These are phyloP conservation scores for Melolontha melolontha DNA, from an alignment of 2,888 invertebrate genomes.

Conservation along the genomic window DNA sequence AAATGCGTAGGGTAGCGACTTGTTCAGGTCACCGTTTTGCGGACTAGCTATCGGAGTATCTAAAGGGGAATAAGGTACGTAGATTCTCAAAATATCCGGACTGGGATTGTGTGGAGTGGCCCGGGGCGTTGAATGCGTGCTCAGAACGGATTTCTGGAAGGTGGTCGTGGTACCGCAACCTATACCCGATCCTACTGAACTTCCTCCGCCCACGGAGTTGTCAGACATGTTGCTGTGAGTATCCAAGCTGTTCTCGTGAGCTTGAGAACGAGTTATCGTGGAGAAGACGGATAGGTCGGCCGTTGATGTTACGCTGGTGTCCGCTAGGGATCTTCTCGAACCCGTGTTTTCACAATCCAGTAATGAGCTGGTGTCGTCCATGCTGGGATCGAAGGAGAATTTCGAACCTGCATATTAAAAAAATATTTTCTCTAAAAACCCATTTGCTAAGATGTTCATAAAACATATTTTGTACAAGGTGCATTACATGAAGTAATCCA, in stretches of 20 bases:
- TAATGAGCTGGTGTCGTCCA: constrained; percentile 78
- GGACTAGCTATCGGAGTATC: constrained; percentile 68
- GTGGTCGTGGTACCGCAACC: constrained; percentile 67
- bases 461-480: neutral
- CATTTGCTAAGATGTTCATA: neutral
- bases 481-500: neutral
- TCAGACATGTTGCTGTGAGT: constrained; percentile 82
- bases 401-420: constrained; percentile 68
- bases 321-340: constrained; percentile 83
- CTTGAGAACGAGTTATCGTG: constrained; percentile 77
- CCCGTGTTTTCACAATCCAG: constrained; percentile 72
- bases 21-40: constrained; percentile 64
- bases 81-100: constrained; percentile 82
- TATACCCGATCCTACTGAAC: constrained; percentile 64
- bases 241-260: constrained; percentile 80
- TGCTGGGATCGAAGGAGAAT: constrained; percentile 74
- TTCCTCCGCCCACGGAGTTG: constrained; percentile 74
- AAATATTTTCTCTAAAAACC: neutral
- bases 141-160: constrained; percentile 63
- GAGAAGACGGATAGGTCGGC: constrained; percentile 86
- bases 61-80: constrained; percentile 80
- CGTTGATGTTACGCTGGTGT: constrained; percentile 86
- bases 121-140: constrained; percentile 74
- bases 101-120: constrained; percentile 76
- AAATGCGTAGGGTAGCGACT: constrained; percentile 68